A percentile compares a stretch with the other conserved stretches of the same genome.
phyloP scores from a whole-genome alignment of 2,797 vertebrate genomes.

The Darevskia nairensis region DNA sequence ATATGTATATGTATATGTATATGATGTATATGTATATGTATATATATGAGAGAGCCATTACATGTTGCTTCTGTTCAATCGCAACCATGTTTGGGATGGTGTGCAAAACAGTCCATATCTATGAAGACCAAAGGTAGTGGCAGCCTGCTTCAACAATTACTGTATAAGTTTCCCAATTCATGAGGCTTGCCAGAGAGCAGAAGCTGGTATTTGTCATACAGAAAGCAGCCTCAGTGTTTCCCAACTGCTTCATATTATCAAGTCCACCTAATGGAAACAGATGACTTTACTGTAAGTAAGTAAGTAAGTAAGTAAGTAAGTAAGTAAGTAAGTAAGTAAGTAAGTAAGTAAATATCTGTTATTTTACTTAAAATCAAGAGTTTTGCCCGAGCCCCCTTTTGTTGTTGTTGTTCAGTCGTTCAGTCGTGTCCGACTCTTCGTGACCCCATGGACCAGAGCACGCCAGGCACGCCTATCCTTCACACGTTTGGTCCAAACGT shows the following conservation, averaged over 20 bases:
- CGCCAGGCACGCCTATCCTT: no score
- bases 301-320: not conserved
- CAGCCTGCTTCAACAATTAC: not conserved
- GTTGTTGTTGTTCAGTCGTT: no score
- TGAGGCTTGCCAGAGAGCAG: no score
- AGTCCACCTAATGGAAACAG: slow-evolving; percentile 18
- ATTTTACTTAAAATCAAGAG: not conserved
- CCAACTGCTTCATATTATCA: slow-evolving; percentile 8
- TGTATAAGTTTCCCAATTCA: not conserved
- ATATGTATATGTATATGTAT: no score
- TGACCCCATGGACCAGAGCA: no score
- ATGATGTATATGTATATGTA: no score
- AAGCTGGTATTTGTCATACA: not conserved
- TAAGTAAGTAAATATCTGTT: not conserved
- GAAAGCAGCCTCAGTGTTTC: not conserved
- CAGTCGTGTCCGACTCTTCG: no score
- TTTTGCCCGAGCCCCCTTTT: not conserved
- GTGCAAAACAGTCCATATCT: not conserved
- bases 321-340: not conserved
- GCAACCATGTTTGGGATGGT: not conserved
- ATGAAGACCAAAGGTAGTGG: not conserved
- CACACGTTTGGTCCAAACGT: no score
- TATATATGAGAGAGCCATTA: no score
- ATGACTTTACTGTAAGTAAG: not conserved
- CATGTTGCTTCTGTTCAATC: not conserved